Evolutionary conservation across 2,888 invertebrate genomes (phyloP).

Genomic region (Eretmocerus hayati): DNA sequence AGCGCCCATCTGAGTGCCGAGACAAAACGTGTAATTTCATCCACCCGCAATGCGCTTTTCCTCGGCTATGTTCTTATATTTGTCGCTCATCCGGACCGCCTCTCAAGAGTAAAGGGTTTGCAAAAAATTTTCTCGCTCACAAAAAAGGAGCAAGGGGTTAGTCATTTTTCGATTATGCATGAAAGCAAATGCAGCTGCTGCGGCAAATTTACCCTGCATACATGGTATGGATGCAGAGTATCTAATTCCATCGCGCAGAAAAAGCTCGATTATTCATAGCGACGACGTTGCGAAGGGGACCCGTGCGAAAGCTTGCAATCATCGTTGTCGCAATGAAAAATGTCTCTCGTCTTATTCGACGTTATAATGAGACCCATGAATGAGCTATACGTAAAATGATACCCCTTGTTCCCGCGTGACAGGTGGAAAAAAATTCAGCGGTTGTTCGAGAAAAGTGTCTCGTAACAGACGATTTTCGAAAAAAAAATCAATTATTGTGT

Average conservation of each 20-base stretch:
- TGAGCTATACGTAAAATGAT: no score
- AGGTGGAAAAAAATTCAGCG: no score
- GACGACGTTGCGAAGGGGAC: no score
- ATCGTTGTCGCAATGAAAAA: not conserved
- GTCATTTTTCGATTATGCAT: slow-evolving; percentile 23
- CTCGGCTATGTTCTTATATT: no score
- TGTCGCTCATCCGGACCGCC: no score
- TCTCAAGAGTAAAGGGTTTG: no score
- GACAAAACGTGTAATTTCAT: not conserved
- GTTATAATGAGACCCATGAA: not conserved
- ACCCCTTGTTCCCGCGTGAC: no score
- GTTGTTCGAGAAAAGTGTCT: no score
- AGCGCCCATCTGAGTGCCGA: not conserved
- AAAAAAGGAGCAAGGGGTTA: slow-evolving; percentile 9
- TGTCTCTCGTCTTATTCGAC: not conserved
- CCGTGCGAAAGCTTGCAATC: no score
- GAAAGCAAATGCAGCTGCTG: slow-evolving; percentile 13
- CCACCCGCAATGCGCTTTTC: not conserved
- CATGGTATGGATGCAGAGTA: not conserved
- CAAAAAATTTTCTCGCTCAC: not conserved
- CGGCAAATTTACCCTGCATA: not conserved
- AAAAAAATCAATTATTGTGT: no score
- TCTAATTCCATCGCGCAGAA: slow-evolving; percentile 15
- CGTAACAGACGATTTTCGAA: no score
- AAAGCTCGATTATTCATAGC: slow-evolving; percentile 17